Percentiles rank a stretch among this genome's conserved stretches.
Conservation (phyloP, 2,113 vertebrate genomes). For the Delphinapterus leucas region DNA sequence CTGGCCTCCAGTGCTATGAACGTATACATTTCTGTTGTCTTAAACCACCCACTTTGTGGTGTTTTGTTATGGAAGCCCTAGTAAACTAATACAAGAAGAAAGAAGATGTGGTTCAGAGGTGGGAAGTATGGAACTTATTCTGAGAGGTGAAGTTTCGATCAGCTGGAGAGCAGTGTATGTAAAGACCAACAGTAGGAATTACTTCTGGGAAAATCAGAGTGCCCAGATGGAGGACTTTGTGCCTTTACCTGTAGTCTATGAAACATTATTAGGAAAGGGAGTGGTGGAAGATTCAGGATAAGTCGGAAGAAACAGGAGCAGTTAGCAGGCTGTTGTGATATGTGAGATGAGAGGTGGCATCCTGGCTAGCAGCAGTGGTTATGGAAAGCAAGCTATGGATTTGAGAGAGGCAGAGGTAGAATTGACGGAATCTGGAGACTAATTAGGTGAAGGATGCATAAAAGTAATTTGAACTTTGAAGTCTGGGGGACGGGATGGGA, state of each 20-base stretch:
- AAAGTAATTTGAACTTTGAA: conserved; percentile 33
- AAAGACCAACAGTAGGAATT: background rate
- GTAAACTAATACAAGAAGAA: background rate
- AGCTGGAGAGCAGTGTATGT: background rate
- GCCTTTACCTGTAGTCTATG: background rate
- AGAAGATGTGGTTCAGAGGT: background rate
- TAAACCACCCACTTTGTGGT: background rate
- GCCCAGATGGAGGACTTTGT: background rate
- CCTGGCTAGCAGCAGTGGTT: background rate
- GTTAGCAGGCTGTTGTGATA: background rate
- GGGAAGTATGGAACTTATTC: background rate
- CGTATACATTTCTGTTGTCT: background rate
- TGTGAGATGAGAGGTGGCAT: conserved; percentile 5
- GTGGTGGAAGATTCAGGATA: background rate
- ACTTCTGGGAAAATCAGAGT: background rate
- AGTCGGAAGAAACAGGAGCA: background rate
- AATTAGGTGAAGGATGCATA: background rate
- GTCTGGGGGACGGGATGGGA: background rate
- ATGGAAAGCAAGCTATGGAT: background rate
- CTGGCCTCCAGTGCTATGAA: background rate
- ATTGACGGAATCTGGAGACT: background rate
- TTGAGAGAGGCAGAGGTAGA: background rate
- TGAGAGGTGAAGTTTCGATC: background rate
- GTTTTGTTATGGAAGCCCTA: background rate
- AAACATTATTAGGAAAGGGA: background rate